Percentiles rank a stretch among this genome's conserved stretches.
These are phyloP conservation scores for Brotula barbata DNA, from an alignment of 2,797 vertebrate species.

Conservation along the genomic window DNA sequence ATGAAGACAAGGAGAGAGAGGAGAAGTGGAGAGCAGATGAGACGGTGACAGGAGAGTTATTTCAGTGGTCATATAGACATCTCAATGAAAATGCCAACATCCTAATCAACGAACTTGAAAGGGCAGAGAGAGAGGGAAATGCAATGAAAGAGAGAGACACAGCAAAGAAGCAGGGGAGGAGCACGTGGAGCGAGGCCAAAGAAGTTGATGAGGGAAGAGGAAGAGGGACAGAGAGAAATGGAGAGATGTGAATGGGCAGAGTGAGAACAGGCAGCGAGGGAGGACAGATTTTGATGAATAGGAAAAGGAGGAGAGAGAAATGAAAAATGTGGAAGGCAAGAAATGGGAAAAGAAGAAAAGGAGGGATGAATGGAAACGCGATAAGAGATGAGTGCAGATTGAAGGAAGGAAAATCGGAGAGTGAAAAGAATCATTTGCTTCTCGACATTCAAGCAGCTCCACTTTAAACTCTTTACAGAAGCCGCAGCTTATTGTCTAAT, in stretches of 20 bases:
- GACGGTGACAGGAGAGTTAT: constrained; percentile 71
- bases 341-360: background rate
- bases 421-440: constrained; percentile 25
- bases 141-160: constrained; percentile 11
- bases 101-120: constrained; percentile 76
- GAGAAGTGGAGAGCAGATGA: constrained; percentile 55
- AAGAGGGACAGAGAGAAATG: constrained; percentile 5
- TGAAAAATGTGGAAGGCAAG: too few relatives aligned
- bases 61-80: constrained; percentile 73
- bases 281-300: background rate
- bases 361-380: background rate
- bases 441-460: constrained; percentile 49
- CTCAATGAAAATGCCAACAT: constrained; percentile 79
- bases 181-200: constrained; percentile 32
- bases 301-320: background rate
- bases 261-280: background rate
- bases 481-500: constrained; percentile 46
- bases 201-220: constrained; percentile 28
- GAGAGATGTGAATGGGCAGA: background rate
- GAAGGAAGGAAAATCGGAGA: constrained; percentile 15
- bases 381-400: constrained; percentile 28
- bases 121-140: constrained; percentile 57
- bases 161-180: constrained; percentile 3
- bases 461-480: constrained; percentile 46
- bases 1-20: constrained; percentile 40